These are phyloP conservation scores for Bryconaethiops microstoma DNA, from an alignment of 2,797 vertebrate genomes.

Conservation along the genomic window DNA sequence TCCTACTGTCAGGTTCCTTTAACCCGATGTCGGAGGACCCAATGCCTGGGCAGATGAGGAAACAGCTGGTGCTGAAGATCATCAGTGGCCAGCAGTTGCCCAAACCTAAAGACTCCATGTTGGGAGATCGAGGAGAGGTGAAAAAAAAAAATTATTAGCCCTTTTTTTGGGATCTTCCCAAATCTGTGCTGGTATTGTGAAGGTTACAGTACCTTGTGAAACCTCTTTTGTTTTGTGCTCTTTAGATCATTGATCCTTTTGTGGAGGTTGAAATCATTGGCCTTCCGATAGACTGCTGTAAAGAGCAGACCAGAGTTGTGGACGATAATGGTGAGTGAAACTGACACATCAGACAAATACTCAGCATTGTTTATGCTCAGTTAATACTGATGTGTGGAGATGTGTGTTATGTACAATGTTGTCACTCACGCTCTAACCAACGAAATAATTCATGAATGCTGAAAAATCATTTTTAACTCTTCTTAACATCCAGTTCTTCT, in stretches of 20 bases:
- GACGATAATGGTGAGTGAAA: slow-evolving; percentile 92
- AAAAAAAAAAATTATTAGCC: not conserved
- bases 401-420: no score
- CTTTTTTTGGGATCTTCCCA: no score
- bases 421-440: not conserved
- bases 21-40: slow-evolving; percentile 91
- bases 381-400: slow-evolving; percentile 9
- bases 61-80: slow-evolving; percentile 91
- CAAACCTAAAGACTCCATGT: slow-evolving; percentile 95
- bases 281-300: slow-evolving; percentile 91
- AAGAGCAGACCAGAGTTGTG: slow-evolving; percentile 95
- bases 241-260: slow-evolving; percentile 97
- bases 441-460: slow-evolving; percentile 69
- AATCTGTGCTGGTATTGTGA: slow-evolving; percentile 1
- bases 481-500: not conserved
- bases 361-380: slow-evolving; percentile 1
- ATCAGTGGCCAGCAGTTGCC: slow-evolving; percentile 99
- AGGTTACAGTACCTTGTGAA: not conserved
- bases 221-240: slow-evolving; percentile 46
- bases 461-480: slow-evolving; percentile 20
- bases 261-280: slow-evolving; percentile 98
- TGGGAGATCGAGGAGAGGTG: slow-evolving; percentile 97
- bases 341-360: not conserved
- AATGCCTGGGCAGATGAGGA: slow-evolving; percentile 87
- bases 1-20: slow-evolving; percentile 80